Base-by-base conservation (phyloP, 2,888 invertebrate genomes). In the Mythimna vitellina region DNA sequence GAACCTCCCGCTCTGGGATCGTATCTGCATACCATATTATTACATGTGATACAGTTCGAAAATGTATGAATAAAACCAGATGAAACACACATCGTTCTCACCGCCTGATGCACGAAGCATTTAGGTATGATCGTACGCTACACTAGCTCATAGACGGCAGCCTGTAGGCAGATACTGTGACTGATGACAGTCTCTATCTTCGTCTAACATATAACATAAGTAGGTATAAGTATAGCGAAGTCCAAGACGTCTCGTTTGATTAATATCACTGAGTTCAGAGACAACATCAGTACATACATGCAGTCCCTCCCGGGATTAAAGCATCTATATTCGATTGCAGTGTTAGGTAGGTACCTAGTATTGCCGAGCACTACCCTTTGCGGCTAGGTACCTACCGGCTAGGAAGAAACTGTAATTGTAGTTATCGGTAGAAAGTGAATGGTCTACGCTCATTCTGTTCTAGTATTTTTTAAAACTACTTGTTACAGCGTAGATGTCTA, bases 1-100 rank as follows among this genome's bases (percentile, higher is more conserved):
- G 51, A 73, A 65, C 54, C 78, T 61, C 70, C 69, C 73, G 71
- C 74, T 56, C 75, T 42, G 69, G 75, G 80, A 72, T 72, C 65
- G 60, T 69, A 81, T 86, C 82, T 84, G 82, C 85, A 84, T 84
- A 72, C 66, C 46, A 62, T 78, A 84, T 78, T 83, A 81, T 84
- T 67, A 65, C 58, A 78, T 61, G 46, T 57, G 58, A 72, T 77
- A 57, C 66, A 57, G 12, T 82, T 63, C 29, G 20, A 54, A 70
- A 70, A 71, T 78, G 9, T 61, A 57, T 54, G 22, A 64, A 67
- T 14, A 58, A 61, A 70, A 68, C 54, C 56, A 42, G 57, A 69
- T 17, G 12, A 49, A 58, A 22, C 32, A 51, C 17, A 20, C n/a
- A 29, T 63, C 14, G 17, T 10, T 8, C 20, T n/a, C 62, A 46